Evolutionary conservation across 2,797 vertebrate genomes (phyloP).

Genomic region (Perodicticus potto): DNA sequence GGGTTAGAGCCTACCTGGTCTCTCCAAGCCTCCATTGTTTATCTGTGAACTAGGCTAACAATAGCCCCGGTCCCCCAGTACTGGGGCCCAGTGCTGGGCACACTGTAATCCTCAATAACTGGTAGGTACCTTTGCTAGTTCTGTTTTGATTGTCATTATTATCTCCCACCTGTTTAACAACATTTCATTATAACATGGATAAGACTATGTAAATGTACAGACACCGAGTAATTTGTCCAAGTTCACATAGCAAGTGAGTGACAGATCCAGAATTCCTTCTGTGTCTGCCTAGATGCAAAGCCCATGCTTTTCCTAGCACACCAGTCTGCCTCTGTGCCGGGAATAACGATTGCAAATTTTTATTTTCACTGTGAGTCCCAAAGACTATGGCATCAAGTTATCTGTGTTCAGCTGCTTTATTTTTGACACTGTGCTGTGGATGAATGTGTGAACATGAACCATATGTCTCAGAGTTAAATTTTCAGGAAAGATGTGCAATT

Average conservation of each 20-base stretch:
- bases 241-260: neutral
- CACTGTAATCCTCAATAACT: neutral
- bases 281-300: neutral
- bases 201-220: neutral
- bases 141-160: neutral
- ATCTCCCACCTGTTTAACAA: neutral
- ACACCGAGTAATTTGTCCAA: neutral
- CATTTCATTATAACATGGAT: neutral
- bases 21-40: neutral
- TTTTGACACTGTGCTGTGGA: constrained; percentile 16
- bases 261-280: neutral
- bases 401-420: neutral
- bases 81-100: neutral
- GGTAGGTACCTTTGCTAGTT: neutral
- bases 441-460: constrained; percentile 32
- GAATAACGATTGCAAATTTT: neutral
- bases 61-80: neutral
- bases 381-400: neutral
- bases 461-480: constrained; percentile 34
- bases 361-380: neutral
- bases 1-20: neutral
- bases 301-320: neutral
- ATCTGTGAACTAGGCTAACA: neutral
- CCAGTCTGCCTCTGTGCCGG: neutral
- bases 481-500: neutral